Percentiles rank a stretch among this genome's conserved stretches.
phyloP scores from a whole-genome alignment of 92 coral and sea anemone species.

The Palythoa heliodiscus region DNA sequence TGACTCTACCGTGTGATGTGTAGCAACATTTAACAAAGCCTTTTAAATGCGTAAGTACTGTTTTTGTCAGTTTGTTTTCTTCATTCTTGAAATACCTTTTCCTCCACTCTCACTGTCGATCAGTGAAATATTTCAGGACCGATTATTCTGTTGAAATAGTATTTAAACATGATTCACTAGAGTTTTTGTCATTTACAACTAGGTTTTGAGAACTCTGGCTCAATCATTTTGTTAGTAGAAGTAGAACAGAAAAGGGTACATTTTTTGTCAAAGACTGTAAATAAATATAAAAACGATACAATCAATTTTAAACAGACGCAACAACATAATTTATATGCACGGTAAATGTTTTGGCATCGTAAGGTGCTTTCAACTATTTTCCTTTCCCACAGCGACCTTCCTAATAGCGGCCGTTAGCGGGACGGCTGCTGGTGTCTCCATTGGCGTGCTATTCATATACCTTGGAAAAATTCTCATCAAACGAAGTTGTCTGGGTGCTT shows the following conservation, averaged over 20 bases:
- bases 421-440: slow-evolving; percentile 22
- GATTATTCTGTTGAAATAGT: background rate
- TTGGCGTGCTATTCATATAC: slow-evolving; percentile 20
- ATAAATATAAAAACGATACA: background rate
- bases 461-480: slow-evolving; percentile 15
- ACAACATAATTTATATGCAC: background rate
- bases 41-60: slow-evolving; percentile 27
- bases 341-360: background rate
- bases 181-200: background rate
- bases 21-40: background rate
- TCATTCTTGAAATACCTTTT: background rate
- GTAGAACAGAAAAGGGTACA: background rate
- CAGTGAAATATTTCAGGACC: background rate
- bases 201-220: background rate
- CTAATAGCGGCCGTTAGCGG: slow-evolving; percentile 37
- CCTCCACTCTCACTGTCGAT: background rate
- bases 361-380: background rate
- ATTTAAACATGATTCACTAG: background rate
- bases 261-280: background rate
- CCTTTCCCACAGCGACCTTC: slow-evolving; percentile 15
- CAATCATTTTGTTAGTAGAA: too few relatives aligned
- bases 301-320: background rate
- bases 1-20: background rate
- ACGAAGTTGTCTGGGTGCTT: background rate
- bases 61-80: background rate